Conservation (phyloP, 1,140 invertebrate species). For the Antheraea pernyi region DNA sequence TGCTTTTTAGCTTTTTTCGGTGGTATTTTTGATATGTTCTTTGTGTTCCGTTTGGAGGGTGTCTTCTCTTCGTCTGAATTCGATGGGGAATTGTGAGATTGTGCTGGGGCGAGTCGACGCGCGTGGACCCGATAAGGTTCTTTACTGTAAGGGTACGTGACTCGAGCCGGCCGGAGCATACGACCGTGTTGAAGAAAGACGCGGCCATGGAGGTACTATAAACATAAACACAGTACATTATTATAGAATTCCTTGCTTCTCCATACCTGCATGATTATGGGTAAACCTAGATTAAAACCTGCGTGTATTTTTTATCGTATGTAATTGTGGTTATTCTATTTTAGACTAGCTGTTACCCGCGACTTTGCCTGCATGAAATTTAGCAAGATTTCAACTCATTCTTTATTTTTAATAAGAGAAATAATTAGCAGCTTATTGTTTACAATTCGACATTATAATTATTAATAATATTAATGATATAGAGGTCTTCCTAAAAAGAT, state of each 20-base stretch:
- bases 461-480: too few species aligned
- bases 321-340: too few species aligned
- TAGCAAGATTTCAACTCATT: too few species aligned
- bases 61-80: constrained; percentile 64
- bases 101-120: constrained; percentile 57
- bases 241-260: background rate
- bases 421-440: too few species aligned
- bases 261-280: too few species aligned
- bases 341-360: too few species aligned
- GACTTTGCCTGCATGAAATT: too few species aligned
- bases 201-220: constrained; percentile 86
- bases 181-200: constrained; percentile 86
- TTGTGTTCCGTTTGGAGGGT: constrained; percentile 56
- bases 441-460: too few species aligned
- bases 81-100: constrained; percentile 43
- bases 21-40: constrained; percentile 47
- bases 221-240: background rate
- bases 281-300: too few species aligned
- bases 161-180: constrained; percentile 83
- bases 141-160: constrained; percentile 77
- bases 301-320: too few species aligned
- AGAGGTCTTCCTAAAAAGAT: too few species aligned
- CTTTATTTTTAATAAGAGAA: too few species aligned
- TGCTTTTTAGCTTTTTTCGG: constrained; percentile 56
- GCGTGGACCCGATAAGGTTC: constrained; percentile 65